Evolutionary conservation across 2,888 invertebrate genomes (phyloP), one percentile per base, ranked within the genome.

Genomic region (Myopa tessellatipennis): DNA sequence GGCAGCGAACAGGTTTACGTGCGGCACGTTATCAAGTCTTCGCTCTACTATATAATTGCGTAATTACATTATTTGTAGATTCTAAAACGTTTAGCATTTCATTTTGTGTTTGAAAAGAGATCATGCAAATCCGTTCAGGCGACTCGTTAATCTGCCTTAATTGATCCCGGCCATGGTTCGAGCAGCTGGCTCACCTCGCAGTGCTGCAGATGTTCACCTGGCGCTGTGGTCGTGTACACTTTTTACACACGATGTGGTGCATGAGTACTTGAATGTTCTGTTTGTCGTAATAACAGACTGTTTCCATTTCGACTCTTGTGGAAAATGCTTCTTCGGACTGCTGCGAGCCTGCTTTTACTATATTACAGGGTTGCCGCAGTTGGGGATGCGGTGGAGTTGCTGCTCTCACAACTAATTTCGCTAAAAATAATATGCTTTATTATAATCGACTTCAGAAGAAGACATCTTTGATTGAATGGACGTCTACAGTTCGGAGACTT

Each of bases 1-100:
- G 34, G 61, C 34, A 12, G 8, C 8, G 34, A 1, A 10, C 34
- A 26, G 18, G 60, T 18, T 72, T 60, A 73, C 73, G 73, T 73
- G 73, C 40, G 10, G 61, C 73, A 73, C 73, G 73, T 73, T 61
- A 73, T 73, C 65, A 36, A 16, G 7, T 18, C 26, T 26, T 26
- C 26, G 26, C 2, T 26, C 52, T 38, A 12, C n/a, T 34, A 2
- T 36, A 34, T 74, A 74, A 74, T 74, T 65, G 74, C 58, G 50
- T 74, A 74, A 74, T 74, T 74, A 74, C 38, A 45, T n/a, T 63
- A 50, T 63, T 63, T 74, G 63, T 65, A 34, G 74, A 36, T 16
- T 74, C 38, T 58, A 34, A 36, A 40, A 60, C 72, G 72, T 72
- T 72, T 72, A 72, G 72, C 72, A 72, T 72, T 60, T 65, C 12